Evolutionary conservation across 2,888 invertebrate species (phyloP).

Genomic region (Arge pagana): DNA sequence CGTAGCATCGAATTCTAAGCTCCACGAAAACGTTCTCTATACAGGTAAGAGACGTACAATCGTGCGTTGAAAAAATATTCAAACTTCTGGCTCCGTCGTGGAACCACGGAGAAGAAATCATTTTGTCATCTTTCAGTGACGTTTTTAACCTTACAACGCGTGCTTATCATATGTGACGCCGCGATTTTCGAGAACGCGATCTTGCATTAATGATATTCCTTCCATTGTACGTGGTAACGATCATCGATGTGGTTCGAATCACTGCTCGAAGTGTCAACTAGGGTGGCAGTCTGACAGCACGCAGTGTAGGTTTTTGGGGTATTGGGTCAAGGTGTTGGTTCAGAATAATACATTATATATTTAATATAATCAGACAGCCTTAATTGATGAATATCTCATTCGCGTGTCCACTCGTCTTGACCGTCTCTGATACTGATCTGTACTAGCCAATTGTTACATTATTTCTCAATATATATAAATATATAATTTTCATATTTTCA

Average conservation of each 20-base stretch:
- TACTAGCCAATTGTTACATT: too few species aligned
- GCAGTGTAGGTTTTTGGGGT: constrained; percentile 1
- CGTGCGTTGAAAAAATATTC: constrained; percentile 4
- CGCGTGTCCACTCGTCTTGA: too few species aligned
- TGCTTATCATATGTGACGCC: constrained; percentile 29
- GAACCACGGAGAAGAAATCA: constrained; percentile 19
- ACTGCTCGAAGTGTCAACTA: background rate
- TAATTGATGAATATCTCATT: too few species aligned
- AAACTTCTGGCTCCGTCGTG: constrained; percentile 20
- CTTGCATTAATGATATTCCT: background rate
- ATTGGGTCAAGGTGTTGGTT: constrained; percentile 18
- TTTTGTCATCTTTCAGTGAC: constrained; percentile 35
- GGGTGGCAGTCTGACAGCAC: constrained; percentile 15
- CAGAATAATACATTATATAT: constrained; percentile 7
- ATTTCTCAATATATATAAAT: too few species aligned
- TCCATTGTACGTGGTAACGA: background rate
- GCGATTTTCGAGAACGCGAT: constrained; percentile 22
- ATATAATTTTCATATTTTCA: too few species aligned
- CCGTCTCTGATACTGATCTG: too few species aligned
- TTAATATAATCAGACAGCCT: too few species aligned
- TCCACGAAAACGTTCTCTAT: constrained; percentile 26
- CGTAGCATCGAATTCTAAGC: constrained; percentile 38
- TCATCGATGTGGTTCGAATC: background rate
- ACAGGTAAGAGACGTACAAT: constrained; percentile 34
- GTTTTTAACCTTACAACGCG: constrained; percentile 49